phyloP scores from a whole-genome alignment of 2,888 invertebrate species.

The Bembecia ichneumoniformis region DNA sequence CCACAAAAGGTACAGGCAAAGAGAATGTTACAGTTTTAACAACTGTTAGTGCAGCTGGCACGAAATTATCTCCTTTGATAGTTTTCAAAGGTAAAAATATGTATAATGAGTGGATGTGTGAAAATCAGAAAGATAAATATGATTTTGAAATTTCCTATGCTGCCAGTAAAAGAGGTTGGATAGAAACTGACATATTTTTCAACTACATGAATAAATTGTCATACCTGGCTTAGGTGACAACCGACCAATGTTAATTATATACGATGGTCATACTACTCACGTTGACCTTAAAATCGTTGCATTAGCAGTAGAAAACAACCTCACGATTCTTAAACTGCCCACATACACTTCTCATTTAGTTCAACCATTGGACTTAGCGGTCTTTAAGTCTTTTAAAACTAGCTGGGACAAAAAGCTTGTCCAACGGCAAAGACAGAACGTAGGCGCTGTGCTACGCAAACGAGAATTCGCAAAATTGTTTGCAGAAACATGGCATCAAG shows the following conservation, averaged over 20 bases:
- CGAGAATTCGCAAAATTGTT: no score
- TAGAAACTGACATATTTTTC: neutral
- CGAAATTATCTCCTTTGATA: no score
- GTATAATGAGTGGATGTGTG: neutral
- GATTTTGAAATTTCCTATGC: neutral
- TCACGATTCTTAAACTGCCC: slow-evolving; percentile 21
- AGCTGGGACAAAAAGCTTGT: slow-evolving; percentile 14
- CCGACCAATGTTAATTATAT: neutral
- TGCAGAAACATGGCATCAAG: neutral
- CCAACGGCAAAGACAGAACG: neutral
- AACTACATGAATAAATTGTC: neutral
- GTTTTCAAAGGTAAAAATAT: neutral
- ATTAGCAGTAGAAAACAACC: neutral
- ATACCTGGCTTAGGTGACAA: neutral
- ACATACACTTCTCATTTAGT: slow-evolving; percentile 23
- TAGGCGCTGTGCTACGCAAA: no score
- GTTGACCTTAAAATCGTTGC: neutral
- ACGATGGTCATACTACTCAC: neutral
- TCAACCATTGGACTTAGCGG: slow-evolving; percentile 22
- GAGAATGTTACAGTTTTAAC: slow-evolving; percentile 17
- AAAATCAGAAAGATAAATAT: neutral
- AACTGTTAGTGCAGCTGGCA: no score
- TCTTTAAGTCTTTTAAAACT: slow-evolving; percentile 19
- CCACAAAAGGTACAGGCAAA: slow-evolving; percentile 5
- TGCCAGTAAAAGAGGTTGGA: neutral